phyloP scores from a whole-genome alignment of 2,797 vertebrate species.

The Limosa lapponica region DNA sequence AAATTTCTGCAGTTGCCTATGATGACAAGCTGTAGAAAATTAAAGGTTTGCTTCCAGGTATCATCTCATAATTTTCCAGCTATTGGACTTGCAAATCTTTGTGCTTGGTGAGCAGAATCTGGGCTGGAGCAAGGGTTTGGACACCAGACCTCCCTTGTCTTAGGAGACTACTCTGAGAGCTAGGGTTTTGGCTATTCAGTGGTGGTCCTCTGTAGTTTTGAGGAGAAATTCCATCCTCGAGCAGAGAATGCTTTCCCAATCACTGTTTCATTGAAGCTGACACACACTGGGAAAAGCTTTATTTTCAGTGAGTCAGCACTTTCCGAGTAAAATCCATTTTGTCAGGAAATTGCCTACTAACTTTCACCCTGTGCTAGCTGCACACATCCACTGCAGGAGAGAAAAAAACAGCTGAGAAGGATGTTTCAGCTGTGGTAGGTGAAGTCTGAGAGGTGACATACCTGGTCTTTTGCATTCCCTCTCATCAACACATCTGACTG shows the following conservation, averaged over 20 bases:
- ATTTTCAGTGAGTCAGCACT: slow-evolving; percentile 1
- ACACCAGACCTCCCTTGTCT: not conserved
- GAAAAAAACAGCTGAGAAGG: not conserved
- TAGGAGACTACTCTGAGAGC: not conserved
- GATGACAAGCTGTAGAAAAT: not conserved
- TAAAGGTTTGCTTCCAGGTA: not conserved
- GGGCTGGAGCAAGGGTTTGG: not conserved
- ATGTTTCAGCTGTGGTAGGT: not conserved
- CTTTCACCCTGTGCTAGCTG: not conserved
- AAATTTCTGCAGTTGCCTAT: not conserved
- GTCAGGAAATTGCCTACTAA: not conserved
- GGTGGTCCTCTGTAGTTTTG: not conserved
- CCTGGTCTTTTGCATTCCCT: not conserved
- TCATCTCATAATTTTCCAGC: not conserved
- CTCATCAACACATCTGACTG: rapidly evolving
- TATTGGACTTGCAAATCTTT: not conserved
- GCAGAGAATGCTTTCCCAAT: not conserved
- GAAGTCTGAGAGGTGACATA: not conserved
- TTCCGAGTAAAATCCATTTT: not conserved
- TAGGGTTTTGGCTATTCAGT: not conserved
- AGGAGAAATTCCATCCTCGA: not conserved
- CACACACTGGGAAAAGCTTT: not conserved
- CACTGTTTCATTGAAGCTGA: not conserved
- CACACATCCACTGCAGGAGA: not conserved
- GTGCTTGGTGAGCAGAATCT: not conserved